Conservation (phyloP, 2,797 vertebrate genomes). For the Busarellus nigricollis region DNA sequence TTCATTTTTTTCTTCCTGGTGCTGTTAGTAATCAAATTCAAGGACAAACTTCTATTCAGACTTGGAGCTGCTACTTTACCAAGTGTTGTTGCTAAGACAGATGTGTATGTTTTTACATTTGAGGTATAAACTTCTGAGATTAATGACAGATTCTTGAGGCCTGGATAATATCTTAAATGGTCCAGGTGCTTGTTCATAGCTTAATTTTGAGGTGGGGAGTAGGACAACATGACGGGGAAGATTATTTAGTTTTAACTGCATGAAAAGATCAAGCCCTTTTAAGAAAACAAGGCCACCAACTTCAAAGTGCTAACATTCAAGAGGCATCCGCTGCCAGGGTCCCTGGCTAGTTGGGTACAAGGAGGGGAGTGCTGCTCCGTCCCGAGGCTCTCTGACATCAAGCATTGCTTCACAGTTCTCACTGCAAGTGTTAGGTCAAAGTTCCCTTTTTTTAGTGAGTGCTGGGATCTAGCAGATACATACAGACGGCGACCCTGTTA, state of each 20-base stretch:
- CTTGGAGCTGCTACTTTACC: background rate
- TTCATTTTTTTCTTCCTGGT: background rate
- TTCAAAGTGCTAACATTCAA: slow-evolving; percentile 56
- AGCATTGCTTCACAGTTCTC: slow-evolving; percentile 40
- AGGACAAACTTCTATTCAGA: background rate
- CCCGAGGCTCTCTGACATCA: slow-evolving; percentile 43
- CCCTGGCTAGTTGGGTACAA: background rate
- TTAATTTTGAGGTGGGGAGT: background rate
- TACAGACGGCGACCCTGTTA: background rate
- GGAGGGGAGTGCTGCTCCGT: background rate
- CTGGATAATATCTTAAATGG: background rate
- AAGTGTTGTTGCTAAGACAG: background rate
- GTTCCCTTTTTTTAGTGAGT: background rate
- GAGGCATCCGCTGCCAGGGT: background rate
- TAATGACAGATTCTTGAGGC: slow-evolving; percentile 33
- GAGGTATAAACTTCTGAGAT: background rate
- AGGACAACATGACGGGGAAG: background rate
- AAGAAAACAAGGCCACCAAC: slow-evolving; percentile 77
- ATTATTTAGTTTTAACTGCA: slow-evolving; percentile 59
- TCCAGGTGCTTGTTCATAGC: background rate
- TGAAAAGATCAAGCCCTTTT: slow-evolving; percentile 78
- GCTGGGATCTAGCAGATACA: background rate
- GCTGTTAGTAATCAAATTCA: background rate
- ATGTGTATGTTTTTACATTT: background rate
- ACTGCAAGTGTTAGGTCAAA: background rate